Evolutionary conservation across 2,113 vertebrate species (phyloP), one percentile per base, ranked within the genome.

Genomic region (Istiophorus platypterus): DNA sequence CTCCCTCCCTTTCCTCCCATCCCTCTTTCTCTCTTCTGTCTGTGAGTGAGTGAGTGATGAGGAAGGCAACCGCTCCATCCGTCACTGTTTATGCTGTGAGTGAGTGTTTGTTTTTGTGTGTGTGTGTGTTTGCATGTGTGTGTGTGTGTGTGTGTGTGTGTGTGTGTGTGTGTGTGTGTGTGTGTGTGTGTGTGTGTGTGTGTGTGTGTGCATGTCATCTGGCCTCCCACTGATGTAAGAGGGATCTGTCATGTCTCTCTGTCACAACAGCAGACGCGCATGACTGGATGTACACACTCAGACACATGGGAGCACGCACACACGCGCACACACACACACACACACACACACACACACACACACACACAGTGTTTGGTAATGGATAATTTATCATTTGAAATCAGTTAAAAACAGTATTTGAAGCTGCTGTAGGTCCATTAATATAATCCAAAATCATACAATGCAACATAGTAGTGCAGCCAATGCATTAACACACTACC

Each of bases 181-280:
- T 80, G 51, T 70, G 45, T 71, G 70, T 80, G 78, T 74, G 65
- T 54, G 59, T 58, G 47, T 76, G 77, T 80, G 67, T 52, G 66
- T 45, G 73, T 63, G n/a, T 73, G 39, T 45, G 22, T 64, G 76
- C 49, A 34, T 89, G 76, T 87, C 83, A 86, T 81, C 88, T 84
- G 86, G 85, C 92, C 87, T 91, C 89, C 87, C 79, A 62, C 82
- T 77, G 78, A 89, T 86, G 78, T 89, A 80, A 84, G 74, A 88
- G 63, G 80, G 76, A 92, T 93, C 86, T 29, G 78, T 91, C 93
- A 88, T 91, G 91, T 93, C 87, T 84, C 68, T 78, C 85, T 91
- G 88, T 92, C 91, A 92, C 86, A 92, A 91, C 91, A 87, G 88
- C 75, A 87, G 86, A 84, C 78, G 88, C 17, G 81, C 81, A 80